Evolutionary conservation across 2,888 invertebrate genomes (phyloP).

Genomic region (Calephelis perditalis): DNA sequence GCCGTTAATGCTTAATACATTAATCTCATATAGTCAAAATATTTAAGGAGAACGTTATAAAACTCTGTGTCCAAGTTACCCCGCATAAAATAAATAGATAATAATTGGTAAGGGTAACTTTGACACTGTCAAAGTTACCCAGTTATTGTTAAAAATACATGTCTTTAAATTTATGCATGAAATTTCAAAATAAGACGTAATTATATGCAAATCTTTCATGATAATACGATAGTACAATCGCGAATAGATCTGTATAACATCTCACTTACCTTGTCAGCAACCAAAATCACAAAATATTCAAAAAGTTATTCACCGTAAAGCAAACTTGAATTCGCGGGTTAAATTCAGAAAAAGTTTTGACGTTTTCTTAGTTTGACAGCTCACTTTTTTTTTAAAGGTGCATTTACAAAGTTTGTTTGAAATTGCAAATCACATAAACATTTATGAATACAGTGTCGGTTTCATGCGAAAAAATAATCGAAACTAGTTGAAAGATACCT

Average conservation of each 20-base stretch:
- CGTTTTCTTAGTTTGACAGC: neutral
- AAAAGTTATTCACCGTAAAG: neutral
- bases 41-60: neutral
- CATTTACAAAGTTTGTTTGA: neutral
- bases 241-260: neutral
- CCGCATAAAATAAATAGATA: neutral
- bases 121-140: constrained; percentile 1
- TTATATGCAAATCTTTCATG: too few species aligned
- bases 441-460: too few species aligned
- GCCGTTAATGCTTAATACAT: too few species aligned
- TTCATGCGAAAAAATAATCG: too few species aligned
- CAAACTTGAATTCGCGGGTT: neutral
- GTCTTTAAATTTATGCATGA: neutral
- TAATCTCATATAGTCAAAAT: neutral
- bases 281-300: neutral
- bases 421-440: neutral
- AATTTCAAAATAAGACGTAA: neutral
- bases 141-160: neutral
- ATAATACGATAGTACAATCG: neutral
- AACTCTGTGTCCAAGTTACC: neutral
- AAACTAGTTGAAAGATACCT: neutral
- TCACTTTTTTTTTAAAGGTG: neutral
- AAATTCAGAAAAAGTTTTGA: neutral
- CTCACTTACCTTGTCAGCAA: constrained; percentile 1
- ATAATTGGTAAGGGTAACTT: neutral